These are phyloP conservation scores for Athene noctua DNA, from an alignment of 2,113 vertebrate genomes.

Conservation along the genomic window DNA sequence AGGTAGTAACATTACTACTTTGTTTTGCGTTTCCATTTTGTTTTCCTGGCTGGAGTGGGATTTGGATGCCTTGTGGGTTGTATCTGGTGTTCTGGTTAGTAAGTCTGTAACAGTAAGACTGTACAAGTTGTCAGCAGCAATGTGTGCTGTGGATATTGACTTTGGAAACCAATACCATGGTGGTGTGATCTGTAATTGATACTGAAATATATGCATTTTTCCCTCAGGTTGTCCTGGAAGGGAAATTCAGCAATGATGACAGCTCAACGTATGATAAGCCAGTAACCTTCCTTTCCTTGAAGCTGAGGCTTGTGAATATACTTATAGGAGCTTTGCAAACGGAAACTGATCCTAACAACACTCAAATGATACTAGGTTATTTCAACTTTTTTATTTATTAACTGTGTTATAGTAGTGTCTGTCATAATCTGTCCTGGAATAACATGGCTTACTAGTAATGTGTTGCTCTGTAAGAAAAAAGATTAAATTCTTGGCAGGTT, in stretches of 20 bases:
- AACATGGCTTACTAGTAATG: background rate
- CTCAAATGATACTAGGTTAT: slow-evolving; percentile 94
- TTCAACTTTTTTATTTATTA: slow-evolving; percentile 13
- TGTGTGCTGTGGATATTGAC: background rate
- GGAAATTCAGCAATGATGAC: slow-evolving; percentile 94
- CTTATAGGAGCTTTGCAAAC: slow-evolving; percentile 95
- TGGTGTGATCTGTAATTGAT: background rate
- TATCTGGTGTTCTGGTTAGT: background rate
- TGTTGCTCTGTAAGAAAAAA: background rate
- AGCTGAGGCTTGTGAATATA: slow-evolving; percentile 92
- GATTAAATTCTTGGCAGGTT: background rate
- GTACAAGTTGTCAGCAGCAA: background rate
- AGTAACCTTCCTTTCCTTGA: slow-evolving; percentile 91
- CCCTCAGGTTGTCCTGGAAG: slow-evolving; percentile 89
- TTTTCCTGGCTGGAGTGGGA: background rate
- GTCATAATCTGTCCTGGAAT: background rate
- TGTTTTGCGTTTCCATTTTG: background rate
- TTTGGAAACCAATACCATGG: background rate
- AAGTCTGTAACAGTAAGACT: background rate
- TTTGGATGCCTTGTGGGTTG: background rate
- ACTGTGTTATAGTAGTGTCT: background rate
- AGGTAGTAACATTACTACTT: slow-evolving; percentile 74
- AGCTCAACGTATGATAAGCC: slow-evolving; percentile 87
- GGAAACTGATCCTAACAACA: slow-evolving; percentile 94
- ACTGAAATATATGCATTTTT: slow-evolving; percentile 33